Base-by-base conservation (phyloP, 2,888 invertebrate genomes). In the Celastrina argiolus region DNA sequence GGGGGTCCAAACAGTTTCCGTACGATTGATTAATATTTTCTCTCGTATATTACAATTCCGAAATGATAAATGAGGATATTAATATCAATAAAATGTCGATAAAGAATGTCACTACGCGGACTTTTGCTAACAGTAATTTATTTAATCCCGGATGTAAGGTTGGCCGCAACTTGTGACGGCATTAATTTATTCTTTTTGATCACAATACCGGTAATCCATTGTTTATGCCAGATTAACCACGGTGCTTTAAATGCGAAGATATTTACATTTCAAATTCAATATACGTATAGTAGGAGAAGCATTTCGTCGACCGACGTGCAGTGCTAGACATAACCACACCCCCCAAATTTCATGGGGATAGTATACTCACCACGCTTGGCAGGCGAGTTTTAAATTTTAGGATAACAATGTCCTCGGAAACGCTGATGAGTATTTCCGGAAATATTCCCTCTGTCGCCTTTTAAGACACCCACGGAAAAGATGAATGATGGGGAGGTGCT, bases 11-110 rank as follows among this genome's bases (percentile, higher is more conserved):
- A 12, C 51, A 14, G 18, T 51, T 51, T 51, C 22, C 18, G 12
- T 2, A 7, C 18, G 45, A 51, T 22, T 12, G 12, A 22, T 51
- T 36, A 12, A 51, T 51, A 51, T 51, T 22, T 18, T 45, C 7
- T 22, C 10, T 51, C 51, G 22, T 51, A 26, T 22, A 22, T 22
- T 51, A 12, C 51, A 12, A 26, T 5, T 18, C 18, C 16, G 12
- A 51, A 51, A 51, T 22, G 51, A 51, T 51, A 26, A 51, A 51
- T 22, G 51, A 51, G 51, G 22, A 26, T 22, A 51, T 51, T 51
- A 26, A 51, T 51, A 26, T 51, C 51, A 51, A 51, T 51, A 51
- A 51, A 51, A 51, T 22, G 51, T 51, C 51, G 51, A 51, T 51
- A 51, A 22, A 22, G 51, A 12, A 51, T 51, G 22, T 51, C 51